A percentile compares a stretch with the other conserved stretches of the same genome.
These are phyloP conservation scores for Cyclura pinguis DNA, from an alignment of 2,797 vertebrate genomes.

Conservation along the genomic window DNA sequence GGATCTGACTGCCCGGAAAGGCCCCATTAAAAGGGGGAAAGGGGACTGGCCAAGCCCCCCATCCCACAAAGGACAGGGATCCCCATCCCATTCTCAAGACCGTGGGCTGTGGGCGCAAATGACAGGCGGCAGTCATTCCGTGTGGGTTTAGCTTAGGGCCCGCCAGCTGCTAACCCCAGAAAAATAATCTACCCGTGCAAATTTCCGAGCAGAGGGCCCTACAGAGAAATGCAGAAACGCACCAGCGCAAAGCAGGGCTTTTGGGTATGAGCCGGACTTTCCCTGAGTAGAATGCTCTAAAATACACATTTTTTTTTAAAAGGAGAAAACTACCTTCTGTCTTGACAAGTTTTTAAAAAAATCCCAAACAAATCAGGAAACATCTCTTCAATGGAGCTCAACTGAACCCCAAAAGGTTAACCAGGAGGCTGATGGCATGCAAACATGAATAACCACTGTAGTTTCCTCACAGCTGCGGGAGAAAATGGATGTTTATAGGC, in stretches of 20 bases:
- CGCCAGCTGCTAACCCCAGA: background rate
- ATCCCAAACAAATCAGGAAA: background rate
- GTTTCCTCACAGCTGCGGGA: too few relatives aligned
- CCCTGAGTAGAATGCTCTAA: conserved; percentile 60
- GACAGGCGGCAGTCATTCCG: too few relatives aligned
- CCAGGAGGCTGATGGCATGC: background rate
- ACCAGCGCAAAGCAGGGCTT: conserved; percentile 24
- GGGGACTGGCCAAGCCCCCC: background rate
- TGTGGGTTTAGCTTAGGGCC: background rate
- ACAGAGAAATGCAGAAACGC: conserved; percentile 2
- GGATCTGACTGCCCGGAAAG: background rate
- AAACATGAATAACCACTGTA: too few relatives aligned
- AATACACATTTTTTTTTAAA: too few relatives aligned
- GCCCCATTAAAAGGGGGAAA: background rate
- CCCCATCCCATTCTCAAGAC: too few relatives aligned
- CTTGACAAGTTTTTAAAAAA: background rate
- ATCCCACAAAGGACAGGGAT: too few relatives aligned
- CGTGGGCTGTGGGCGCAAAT: too few relatives aligned
- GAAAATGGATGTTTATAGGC: too few relatives aligned
- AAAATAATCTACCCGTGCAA: conserved; percentile 3
- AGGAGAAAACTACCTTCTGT: background rate
- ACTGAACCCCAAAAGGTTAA: too few relatives aligned
- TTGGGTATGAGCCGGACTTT: conserved; percentile 4
- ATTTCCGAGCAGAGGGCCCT: background rate
- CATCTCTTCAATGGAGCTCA: too few relatives aligned